Base-by-base conservation (phyloP, 2,797 vertebrate genomes). In the Heterohyrax brucei region DNA sequence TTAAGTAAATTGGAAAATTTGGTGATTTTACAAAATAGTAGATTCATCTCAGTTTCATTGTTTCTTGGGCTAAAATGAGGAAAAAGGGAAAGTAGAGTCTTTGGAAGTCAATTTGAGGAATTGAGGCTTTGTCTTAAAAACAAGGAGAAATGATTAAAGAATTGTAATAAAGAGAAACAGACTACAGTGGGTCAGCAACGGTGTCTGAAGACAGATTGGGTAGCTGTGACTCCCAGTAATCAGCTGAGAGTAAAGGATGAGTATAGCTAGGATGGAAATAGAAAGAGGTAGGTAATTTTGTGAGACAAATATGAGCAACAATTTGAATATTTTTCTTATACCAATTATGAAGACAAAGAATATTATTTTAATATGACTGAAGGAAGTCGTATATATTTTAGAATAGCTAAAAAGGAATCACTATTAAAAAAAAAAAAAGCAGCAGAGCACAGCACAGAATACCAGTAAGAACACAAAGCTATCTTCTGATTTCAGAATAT, bases 351-450 rank as follows among this genome's bases (percentile, higher is more conserved):
- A 85, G 12, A 70, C 13, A 84, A 91, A 95, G 68, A 76, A 28
- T 39, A 56, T 46, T 80, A 13, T 26, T 70, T 70, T 53, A 44
- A 46, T 56, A 50, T 56, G 70, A 84, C 7, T 83, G 3, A 39
- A 44, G 12, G 81, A 39, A 16, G 9, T 68, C 22, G n/a, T 66
- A 85, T 70, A 82, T n/a, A 68, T 68, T 16, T 68, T 30, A 95
- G 10, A 81, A 68, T 61, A 77, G 87, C 28, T 94, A 44, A 85
- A 85, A 73, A 46, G 48, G 50, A 86, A 88, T 50, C n/a, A 80
- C 30, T 83, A 80, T 46, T 82, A 93, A 93, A 95, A 85, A 93
- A 93, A 95, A 48, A 46, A 76, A 33, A 28, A 82, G 22, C 28
- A 82, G 2, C 10, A 59, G 12, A 91, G 33, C 26, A 50, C 33